Percentiles rank a stretch among this genome's conserved stretches.
phyloP scores from a whole-genome alignment of 2,888 invertebrate genomes.

The Cheilosia grossa region DNA sequence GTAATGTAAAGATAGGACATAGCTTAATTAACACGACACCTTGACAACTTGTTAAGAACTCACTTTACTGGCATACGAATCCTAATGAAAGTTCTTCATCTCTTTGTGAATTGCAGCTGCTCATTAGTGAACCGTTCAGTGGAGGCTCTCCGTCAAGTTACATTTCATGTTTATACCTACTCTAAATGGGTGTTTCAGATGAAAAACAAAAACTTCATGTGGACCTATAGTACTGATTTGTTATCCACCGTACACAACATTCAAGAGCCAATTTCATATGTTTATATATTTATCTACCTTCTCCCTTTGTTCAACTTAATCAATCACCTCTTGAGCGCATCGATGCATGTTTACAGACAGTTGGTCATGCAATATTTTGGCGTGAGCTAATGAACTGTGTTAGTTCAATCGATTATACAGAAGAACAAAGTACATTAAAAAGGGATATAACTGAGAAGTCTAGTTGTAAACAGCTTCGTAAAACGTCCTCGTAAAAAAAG shows the following conservation, averaged over 20 bases:
- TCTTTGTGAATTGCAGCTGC: not conserved
- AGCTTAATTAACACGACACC: constrained; percentile 23
- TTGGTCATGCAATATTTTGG: constrained; percentile 9
- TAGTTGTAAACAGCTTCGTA: constrained; percentile 49
- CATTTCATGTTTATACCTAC: constrained; percentile 21
- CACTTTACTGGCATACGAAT: constrained; percentile 6
- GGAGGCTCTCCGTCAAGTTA: constrained; percentile 1
- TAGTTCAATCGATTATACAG: constrained; percentile 9
- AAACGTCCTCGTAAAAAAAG: constrained; percentile 19
- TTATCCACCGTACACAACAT: constrained; percentile 1
- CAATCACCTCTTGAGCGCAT: constrained; percentile 9
- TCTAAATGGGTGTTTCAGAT: constrained; percentile 16
- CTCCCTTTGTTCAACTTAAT: not conserved
- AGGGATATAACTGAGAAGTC: constrained; percentile 46
- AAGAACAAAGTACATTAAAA: constrained; percentile 23
- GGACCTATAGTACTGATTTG: constrained; percentile 1
- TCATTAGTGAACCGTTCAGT: constrained; percentile 12
- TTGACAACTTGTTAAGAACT: constrained; percentile 28
- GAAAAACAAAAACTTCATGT: not conserved
- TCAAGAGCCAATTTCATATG: constrained; percentile 22
- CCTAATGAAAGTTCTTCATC: constrained; percentile 13
- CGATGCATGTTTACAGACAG: constrained; percentile 3
- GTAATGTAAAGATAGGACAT: constrained; percentile 27
- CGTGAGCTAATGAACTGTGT: not conserved
- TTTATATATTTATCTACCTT: constrained; percentile 8